phyloP scores from a whole-genome alignment of 1,140 invertebrate genomes.

The Leptinotarsa texana region DNA sequence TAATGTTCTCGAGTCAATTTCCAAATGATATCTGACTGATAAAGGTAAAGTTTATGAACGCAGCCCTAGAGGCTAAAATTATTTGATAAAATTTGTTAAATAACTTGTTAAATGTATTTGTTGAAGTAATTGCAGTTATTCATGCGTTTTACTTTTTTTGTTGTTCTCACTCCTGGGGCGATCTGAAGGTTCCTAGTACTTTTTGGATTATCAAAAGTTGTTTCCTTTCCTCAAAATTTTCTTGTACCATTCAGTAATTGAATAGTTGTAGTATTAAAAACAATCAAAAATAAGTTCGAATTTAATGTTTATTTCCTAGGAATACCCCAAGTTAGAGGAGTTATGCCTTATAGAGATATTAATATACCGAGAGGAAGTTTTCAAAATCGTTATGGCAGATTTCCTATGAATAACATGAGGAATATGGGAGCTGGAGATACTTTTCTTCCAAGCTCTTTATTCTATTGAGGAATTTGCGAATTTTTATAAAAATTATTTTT shows the following conservation, averaged over 20 bases:
- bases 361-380: slow-evolving; percentile 41
- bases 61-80: no score
- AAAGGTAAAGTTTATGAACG: no score
- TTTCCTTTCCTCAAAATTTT: background rate
- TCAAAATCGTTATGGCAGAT: slow-evolving; percentile 40
- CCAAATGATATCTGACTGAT: no score
- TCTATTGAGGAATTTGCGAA: slow-evolving; percentile 35
- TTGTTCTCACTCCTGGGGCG: no score
- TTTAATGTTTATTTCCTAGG: slow-evolving; percentile 32
- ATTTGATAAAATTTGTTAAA: no score
- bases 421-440: slow-evolving; percentile 47
- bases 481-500: slow-evolving; percentile 24
- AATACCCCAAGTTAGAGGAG: slow-evolving; percentile 37
- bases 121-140: no score
- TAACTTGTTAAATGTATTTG: no score
- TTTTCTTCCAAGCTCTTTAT: slow-evolving; percentile 44
- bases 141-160: no score
- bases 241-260: slow-evolving; percentile 1
- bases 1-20: no score
- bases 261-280: background rate
- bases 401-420: slow-evolving; percentile 38
- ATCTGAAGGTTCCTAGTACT: no score
- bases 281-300: background rate
- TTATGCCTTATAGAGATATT: slow-evolving; percentile 46
- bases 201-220: background rate